A percentile compares a stretch with the other conserved stretches of the same genome.
These are phyloP conservation scores for Otolemur crassicaudatus DNA, from an alignment of 2,797 vertebrate species.

Conservation along the genomic window DNA sequence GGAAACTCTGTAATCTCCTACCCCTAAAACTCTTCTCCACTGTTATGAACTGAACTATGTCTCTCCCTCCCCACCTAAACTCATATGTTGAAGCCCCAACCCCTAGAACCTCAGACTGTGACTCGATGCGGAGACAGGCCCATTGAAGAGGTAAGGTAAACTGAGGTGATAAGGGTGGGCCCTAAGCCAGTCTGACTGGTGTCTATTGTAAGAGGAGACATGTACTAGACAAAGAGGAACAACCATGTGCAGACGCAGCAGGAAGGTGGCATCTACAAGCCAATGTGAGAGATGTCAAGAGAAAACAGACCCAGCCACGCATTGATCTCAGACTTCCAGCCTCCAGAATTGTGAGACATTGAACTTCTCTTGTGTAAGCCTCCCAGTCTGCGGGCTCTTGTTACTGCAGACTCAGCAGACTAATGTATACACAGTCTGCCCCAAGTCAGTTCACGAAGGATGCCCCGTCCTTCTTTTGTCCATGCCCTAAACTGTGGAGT, in stretches of 20 bases:
- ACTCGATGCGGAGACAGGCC: background rate
- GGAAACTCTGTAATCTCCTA: background rate
- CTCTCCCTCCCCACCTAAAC: fast-evolving
- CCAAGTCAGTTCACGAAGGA: background rate
- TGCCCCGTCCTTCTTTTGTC: background rate
- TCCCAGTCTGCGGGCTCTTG: background rate
- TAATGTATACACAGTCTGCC: too few species aligned
- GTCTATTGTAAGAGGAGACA: background rate
- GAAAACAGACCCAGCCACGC: background rate
- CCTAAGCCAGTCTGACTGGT: background rate
- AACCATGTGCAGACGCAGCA: background rate
- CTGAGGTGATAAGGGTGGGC: background rate
- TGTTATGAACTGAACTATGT: background rate
- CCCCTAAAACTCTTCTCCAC: background rate
- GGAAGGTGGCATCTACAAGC: background rate
- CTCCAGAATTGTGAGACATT: background rate
- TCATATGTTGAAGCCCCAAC: background rate
- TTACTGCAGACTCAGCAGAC: background rate
- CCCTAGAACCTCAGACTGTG: background rate
- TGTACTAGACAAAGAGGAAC: background rate
- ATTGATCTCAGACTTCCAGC: background rate
- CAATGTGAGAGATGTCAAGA: background rate
- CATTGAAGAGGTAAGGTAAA: background rate
- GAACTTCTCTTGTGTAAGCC: background rate
- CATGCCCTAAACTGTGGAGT: background rate